These are phyloP conservation scores for Nesoenas mayeri DNA, from an alignment of 2,113 vertebrate species.

Conservation along the genomic window DNA sequence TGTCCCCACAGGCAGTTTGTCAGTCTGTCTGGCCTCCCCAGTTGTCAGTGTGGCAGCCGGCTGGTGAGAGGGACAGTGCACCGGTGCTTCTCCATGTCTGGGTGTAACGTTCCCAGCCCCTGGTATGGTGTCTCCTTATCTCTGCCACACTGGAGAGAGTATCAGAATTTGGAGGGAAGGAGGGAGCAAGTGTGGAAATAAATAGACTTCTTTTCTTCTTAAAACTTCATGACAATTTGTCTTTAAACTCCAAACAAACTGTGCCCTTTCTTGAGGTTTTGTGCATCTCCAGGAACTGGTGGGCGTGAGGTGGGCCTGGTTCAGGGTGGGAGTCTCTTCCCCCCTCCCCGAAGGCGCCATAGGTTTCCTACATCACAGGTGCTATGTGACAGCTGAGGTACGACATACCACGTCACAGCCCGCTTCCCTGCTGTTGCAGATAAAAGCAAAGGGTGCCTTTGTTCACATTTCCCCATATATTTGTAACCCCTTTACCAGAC, in stretches of 20 bases:
- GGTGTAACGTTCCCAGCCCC: neutral
- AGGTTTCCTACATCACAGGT: neutral
- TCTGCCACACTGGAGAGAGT: neutral
- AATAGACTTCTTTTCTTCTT: neutral
- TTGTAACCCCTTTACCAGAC: neutral
- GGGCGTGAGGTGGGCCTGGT: neutral
- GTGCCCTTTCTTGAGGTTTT: neutral
- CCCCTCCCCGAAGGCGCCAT: neutral
- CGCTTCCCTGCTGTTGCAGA: neutral
- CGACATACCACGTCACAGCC: neutral
- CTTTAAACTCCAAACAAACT: neutral
- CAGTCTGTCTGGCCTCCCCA: neutral
- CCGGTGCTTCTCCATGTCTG: neutral
- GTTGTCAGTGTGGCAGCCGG: neutral
- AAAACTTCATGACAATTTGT: neutral
- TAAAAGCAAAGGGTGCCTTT: neutral
- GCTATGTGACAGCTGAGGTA: neutral
- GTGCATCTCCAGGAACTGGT: neutral
- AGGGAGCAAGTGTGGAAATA: neutral
- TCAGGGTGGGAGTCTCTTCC: neutral
- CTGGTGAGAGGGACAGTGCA: neutral
- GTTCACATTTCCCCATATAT: rapidly evolving
- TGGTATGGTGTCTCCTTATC: neutral
- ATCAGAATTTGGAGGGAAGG: neutral
- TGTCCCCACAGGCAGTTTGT: neutral